Evolutionary conservation across 2,113 vertebrate genomes (phyloP).

Genomic region (Cygnus atratus): DNA sequence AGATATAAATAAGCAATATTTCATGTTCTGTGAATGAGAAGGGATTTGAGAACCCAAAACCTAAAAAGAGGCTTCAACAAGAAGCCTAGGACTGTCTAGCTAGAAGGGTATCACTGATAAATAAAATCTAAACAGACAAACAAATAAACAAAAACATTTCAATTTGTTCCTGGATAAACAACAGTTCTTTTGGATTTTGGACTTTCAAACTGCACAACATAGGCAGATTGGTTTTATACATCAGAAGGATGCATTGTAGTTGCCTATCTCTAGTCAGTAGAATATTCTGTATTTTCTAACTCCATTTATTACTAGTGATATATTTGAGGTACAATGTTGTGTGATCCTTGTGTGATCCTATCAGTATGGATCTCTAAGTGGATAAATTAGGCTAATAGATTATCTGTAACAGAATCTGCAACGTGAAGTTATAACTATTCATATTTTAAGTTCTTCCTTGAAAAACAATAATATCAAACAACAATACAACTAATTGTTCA

Average conservation of each 20-base stretch:
- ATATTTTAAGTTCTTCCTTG: neutral
- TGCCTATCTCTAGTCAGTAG: neutral
- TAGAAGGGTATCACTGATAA: neutral
- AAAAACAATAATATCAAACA: neutral
- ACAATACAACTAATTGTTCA: neutral
- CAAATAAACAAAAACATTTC: neutral
- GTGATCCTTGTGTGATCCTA: neutral
- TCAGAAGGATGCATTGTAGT: neutral
- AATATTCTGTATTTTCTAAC: neutral
- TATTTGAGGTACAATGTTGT: neutral
- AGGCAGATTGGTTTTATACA: neutral
- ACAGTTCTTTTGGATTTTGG: neutral
- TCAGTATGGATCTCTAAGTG: neutral
- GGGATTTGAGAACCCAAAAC: neutral
- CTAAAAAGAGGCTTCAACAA: neutral
- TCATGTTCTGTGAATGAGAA: neutral
- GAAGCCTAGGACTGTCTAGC: neutral
- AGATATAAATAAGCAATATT: neutral
- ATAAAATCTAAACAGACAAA: neutral
- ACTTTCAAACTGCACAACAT: neutral
- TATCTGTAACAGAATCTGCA: neutral
- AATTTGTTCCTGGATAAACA: neutral
- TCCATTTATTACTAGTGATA: neutral
- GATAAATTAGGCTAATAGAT: neutral
- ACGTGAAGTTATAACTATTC: neutral